Percentiles rank a stretch among this genome's conserved stretches.
Conservation (phyloP, 1,140 invertebrate genomes). For the Bombus fervidus region DNA sequence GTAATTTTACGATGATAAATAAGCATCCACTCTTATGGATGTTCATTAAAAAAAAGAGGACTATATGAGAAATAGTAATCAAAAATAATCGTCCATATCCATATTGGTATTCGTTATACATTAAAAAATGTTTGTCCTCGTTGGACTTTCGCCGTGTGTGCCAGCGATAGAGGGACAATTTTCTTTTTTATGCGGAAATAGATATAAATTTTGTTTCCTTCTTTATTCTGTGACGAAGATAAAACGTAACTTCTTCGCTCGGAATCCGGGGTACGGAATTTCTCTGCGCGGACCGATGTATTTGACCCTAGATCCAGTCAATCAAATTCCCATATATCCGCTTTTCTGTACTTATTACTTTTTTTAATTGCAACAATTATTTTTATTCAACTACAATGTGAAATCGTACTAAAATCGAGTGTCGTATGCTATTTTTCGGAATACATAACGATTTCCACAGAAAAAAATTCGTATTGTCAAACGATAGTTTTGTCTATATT, state of each 20-base stretch:
- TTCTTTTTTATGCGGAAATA: neutral
- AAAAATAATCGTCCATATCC: constrained; percentile 36
- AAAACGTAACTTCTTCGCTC: constrained; percentile 35
- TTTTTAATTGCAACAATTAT: neutral
- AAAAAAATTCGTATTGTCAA: neutral
- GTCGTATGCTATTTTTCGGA: neutral
- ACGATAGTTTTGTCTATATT: neutral
- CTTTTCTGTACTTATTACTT: constrained; percentile 28
- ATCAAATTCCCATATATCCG: constrained; percentile 10
- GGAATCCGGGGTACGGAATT: constrained; percentile 47
- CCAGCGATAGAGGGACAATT: neutral
- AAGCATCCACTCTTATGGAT: neutral
- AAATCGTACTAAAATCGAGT: neutral
- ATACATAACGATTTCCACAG: neutral
- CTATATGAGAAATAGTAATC: constrained; percentile 43
- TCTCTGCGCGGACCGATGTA: constrained; percentile 49
- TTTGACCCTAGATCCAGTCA: constrained; percentile 49
- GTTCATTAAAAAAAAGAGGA: neutral
- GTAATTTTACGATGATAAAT: neutral
- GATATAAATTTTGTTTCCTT: constrained; percentile 9
- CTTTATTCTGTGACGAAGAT: neutral
- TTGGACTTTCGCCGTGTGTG: constrained; percentile 16
- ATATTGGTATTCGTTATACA: constrained; percentile 14
- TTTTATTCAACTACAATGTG: neutral
- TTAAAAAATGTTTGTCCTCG: constrained; percentile 29